Evolutionary conservation across 1,140 invertebrate genomes (phyloP), one percentile per base, ranked within the genome.

Genomic region (Tetragonula clypearis): DNA sequence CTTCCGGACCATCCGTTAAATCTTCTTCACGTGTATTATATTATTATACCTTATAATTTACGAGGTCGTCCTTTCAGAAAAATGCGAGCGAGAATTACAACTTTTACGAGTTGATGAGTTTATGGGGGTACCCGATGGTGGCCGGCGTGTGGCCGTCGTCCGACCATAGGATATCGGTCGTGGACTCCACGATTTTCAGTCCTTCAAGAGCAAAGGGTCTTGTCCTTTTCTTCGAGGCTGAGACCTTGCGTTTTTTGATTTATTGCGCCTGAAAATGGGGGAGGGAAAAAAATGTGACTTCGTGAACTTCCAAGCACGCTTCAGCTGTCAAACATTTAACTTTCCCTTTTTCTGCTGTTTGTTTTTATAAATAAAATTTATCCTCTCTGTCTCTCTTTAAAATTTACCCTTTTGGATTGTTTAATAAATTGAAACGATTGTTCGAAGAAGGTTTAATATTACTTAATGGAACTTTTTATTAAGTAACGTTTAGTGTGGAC

Each of bases 31-130:
- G 58, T 58, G 26, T 21, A 60, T 35, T 17, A 55, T 35, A 55
- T 84, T 86, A 85, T 85, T 85, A 74, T 79, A 30, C 19, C 5
- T 77, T 71, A 85, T 91, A 87, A 92, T 92, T 92, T 92, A 92
- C 85, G 89, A 88, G 90, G 76, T 82, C 73, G 71, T 71, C 85
- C 56, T 56, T 65, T n/a, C 49, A 82, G 41, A 85, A 87, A 82
- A 87, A 82, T 23, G 79, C 71, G 41, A 89, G 73, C 72, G 68
- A 89, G 86, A 90, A 84, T 88, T 49, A 8, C 76, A 55, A 86
- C 35, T 86, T 92, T 92, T 91, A 92, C 87, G 88, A 92, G 86
- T 89, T 91, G 87, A 92, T 87, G 90, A 92, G 84, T 92, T 92
- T 92, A 91, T 91, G 90, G 82, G 66, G 85, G 88, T 87, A 87